These are phyloP conservation scores for Fukomys damarensis DNA, from an alignment of 2,113 vertebrate genomes.

Conservation along the genomic window DNA sequence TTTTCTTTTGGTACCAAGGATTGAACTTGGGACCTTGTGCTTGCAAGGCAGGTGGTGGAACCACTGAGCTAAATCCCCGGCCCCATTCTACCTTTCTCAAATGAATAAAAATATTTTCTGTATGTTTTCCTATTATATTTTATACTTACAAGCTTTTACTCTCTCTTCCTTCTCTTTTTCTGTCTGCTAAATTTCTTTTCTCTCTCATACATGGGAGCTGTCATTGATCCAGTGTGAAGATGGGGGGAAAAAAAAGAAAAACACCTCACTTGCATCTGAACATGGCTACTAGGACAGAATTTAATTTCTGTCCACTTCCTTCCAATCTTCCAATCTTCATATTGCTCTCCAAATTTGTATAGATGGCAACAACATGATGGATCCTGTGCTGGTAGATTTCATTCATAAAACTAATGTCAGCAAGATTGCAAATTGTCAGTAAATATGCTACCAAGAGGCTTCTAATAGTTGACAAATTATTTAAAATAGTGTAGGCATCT, in stretches of 20 bases:
- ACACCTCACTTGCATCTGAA: neutral
- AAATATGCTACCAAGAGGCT: neutral
- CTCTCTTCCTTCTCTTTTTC: neutral
- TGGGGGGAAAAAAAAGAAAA: neutral
- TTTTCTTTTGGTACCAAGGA: too few relatives aligned
- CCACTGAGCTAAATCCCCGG: too few relatives aligned
- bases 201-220: neutral
- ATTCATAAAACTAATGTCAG: constrained; percentile 5
- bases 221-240: neutral
- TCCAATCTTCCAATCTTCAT: neutral
- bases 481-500: neutral
- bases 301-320: neutral
- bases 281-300: neutral
- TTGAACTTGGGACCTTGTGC: too few relatives aligned
- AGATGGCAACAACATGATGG: neutral
- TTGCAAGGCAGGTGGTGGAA: too few relatives aligned
- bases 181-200: neutral
- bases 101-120: neutral
- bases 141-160: neutral
- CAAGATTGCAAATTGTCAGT: neutral
- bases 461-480: neutral
- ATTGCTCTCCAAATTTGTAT: neutral
- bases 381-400: neutral
- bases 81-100: neutral
- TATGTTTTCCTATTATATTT: neutral